Evolutionary conservation across 1,140 invertebrate genomes (phyloP).

Genomic region (Euura saliciscinereae): DNA sequence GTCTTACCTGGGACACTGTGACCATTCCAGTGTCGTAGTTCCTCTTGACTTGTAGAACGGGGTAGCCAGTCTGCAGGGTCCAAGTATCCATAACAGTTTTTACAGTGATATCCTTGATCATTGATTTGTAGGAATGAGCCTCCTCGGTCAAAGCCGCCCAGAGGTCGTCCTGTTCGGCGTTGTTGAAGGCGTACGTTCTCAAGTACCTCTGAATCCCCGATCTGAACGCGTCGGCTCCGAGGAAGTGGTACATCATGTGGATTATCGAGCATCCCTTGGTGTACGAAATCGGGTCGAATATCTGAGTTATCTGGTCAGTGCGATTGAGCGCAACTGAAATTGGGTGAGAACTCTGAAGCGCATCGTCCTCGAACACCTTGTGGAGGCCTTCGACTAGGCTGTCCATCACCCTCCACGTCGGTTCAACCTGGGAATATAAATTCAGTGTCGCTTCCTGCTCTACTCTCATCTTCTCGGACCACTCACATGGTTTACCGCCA

Average conservation of each 20-base stretch:
- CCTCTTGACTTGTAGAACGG: slow-evolving; percentile 55
- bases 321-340: slow-evolving; percentile 67
- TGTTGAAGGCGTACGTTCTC: slow-evolving; percentile 20
- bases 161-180: slow-evolving; percentile 25
- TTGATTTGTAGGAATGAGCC: slow-evolving; percentile 9
- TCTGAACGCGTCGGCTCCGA: slow-evolving; percentile 26
- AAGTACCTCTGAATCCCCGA: slow-evolving; percentile 26
- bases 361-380: slow-evolving; percentile 63
- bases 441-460: neutral
- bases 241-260: slow-evolving; percentile 31
- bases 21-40: slow-evolving; percentile 36
- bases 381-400: slow-evolving; percentile 64
- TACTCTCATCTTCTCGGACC: neutral
- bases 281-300: slow-evolving; percentile 20
- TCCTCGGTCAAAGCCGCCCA: slow-evolving; percentile 27
- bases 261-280: slow-evolving; percentile 29
- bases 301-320: slow-evolving; percentile 9
- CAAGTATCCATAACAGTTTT: slow-evolving; percentile 64
- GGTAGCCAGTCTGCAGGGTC: slow-evolving; percentile 65
- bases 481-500: slow-evolving; percentile 46
- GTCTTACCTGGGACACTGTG: slow-evolving; percentile 41
- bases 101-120: slow-evolving; percentile 36
- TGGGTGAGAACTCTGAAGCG: slow-evolving; percentile 66
- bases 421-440: slow-evolving; percentile 2
- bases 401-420: neutral